Evolutionary conservation across 2,113 vertebrate species (phyloP).

Genomic region (Tetrax tetrax): DNA sequence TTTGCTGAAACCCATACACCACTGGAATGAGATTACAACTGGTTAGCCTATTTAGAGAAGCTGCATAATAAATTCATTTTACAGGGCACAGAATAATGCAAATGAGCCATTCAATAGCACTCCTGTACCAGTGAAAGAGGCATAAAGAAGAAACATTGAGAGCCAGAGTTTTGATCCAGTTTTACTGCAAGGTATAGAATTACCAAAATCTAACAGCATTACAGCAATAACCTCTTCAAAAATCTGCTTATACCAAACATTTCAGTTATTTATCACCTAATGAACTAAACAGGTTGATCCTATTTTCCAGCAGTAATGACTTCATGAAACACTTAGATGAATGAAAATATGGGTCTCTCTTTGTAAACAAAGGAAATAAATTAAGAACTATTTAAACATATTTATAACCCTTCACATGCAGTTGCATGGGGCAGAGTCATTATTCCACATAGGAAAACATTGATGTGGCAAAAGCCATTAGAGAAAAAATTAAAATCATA

Average conservation of each 20-base stretch:
- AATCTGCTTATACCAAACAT: background rate
- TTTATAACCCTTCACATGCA: background rate
- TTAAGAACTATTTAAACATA: background rate
- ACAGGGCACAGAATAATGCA: conserved; percentile 53
- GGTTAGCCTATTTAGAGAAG: conserved; percentile 53
- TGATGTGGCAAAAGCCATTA: background rate
- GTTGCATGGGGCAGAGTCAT: background rate
- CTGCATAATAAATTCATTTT: conserved; percentile 61
- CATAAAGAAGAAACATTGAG: conserved; percentile 62
- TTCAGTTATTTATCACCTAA: conserved; percentile 42
- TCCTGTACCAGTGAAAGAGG: background rate
- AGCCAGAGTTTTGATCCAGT: background rate
- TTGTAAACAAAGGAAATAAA: background rate
- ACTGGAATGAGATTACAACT: conserved; percentile 40
- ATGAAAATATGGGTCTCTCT: background rate
- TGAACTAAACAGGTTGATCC: conserved; percentile 27
- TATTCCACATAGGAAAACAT: conserved; percentile 2
- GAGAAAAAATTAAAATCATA: conserved; percentile 44
- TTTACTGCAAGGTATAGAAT: background rate
- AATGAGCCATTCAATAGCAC: conserved; percentile 45
- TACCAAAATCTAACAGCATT: background rate
- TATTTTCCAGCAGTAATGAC: background rate
- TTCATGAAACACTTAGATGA: background rate
- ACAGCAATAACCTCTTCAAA: background rate
- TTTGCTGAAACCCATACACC: conserved; percentile 20